Conservation (phyloP, 2,888 invertebrate species). For the Zygogramma bicolorata region DNA sequence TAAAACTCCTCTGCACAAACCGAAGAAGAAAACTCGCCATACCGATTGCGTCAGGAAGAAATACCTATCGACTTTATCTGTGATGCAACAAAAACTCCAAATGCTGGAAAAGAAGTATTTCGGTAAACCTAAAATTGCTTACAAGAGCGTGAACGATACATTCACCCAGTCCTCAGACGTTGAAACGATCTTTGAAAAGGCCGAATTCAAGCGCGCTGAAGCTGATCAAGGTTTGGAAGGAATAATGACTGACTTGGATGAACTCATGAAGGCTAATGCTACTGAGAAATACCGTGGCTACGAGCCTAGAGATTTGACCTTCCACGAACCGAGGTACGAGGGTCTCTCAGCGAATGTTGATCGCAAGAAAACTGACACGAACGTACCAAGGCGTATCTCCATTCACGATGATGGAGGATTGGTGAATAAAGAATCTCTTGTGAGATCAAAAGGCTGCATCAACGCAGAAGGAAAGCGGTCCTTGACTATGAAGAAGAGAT, state of each 20-base stretch:
- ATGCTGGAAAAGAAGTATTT: conserved; percentile 55
- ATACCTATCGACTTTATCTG: conserved; percentile 50
- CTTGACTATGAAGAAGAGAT: neutral
- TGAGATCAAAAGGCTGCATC: too few species aligned
- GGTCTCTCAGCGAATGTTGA: neutral
- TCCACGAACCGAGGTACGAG: neutral
- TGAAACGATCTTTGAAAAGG: conserved; percentile 29
- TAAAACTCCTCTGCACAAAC: conserved; percentile 16
- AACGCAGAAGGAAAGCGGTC: too few species aligned
- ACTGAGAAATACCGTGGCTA: neutral
- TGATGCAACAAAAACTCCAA: conserved; percentile 52
- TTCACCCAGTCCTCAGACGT: conserved; percentile 35
- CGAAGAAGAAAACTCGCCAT: conserved; percentile 29
- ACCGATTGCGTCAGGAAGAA: conserved; percentile 41
- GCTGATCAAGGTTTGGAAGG: conserved; percentile 30
- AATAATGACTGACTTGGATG: conserved; percentile 37
- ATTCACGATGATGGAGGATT: neutral
- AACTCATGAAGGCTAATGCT: conserved; percentile 28
- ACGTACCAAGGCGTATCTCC: neutral
- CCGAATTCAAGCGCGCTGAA: conserved; percentile 7
- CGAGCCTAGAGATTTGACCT: neutral
- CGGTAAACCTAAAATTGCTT: conserved; percentile 41
- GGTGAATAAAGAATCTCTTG: neutral
- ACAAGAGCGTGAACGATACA: conserved; percentile 45
- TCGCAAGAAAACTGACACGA: neutral